Evolutionary conservation across 2,888 invertebrate genomes (phyloP), one percentile per base, ranked within the genome.

Genomic region (Agrotis segetum): DNA sequence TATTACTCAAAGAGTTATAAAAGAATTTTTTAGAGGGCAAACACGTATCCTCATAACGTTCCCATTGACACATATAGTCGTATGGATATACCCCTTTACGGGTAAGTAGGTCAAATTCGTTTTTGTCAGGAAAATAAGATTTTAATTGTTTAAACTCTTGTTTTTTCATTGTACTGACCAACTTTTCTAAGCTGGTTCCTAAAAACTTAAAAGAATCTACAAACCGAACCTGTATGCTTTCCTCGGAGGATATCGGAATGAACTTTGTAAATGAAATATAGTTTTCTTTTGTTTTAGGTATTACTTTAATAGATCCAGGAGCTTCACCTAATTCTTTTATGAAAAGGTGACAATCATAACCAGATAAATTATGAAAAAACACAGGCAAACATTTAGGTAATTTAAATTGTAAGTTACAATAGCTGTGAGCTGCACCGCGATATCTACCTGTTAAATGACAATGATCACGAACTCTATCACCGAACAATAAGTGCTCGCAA

Each of bases 321-420:
- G 49, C 49, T 49, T 49, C 49, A n/a, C 49, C 17, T 49, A 49
- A 49, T 49, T 49, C 49, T 49, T 49, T 49, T 49, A 49, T 49
- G n/a, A 49, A 49, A 50, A 71, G 56, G 24, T 76, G 68, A n/a
- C 71, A 65, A 40, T 71, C 73, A 53, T 77, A 73, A 16, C 77
- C 71, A 2, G 67, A 40, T 24, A 74, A 68, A 56, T 74, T 77
- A 56, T 77, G 76, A 66, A 77, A 77, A 62, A 77, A 71, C 46
- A 74, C 65, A 5, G 77, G 67, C 16, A 77, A 56, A 67, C 66
- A 74, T 53, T 34, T 61, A 4, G 71, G 71, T 14, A 46, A 7
- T 55, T 67, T 62, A 40, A 63, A 72, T 19, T 58, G 59, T 34
- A 76, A 44, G 50, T 72, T 67, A 59, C 76, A 76, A 46, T 58